phyloP scores from a whole-genome alignment of 2,888 invertebrate species.

The Lissocephala sabroskyi region DNA sequence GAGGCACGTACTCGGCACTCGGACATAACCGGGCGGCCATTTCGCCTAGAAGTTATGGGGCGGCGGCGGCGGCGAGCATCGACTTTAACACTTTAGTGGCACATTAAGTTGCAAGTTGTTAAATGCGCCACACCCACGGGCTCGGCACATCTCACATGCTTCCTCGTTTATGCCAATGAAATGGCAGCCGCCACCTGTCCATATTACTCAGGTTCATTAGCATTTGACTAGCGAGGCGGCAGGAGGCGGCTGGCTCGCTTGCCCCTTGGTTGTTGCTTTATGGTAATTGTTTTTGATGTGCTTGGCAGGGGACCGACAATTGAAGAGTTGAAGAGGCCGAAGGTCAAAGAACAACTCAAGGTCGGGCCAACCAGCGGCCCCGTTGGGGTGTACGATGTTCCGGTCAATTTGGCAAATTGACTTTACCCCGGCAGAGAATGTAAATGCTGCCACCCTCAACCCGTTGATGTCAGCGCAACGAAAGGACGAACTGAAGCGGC shows the following conservation, averaged over 20 bases:
- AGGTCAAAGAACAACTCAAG: no score
- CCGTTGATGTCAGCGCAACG: no score
- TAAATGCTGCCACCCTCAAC: no score
- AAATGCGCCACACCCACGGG: slow-evolving; percentile 31
- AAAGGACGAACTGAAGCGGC: not conserved
- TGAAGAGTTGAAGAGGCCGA: no score
- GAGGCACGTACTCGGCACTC: slow-evolving; percentile 48
- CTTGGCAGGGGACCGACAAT: no score
- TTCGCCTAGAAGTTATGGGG: slow-evolving; percentile 49
- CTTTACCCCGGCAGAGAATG: not conserved
- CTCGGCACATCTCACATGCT: no score
- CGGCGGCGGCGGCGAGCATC: slow-evolving; percentile 23
- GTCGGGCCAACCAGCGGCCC: no score
- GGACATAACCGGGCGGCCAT: slow-evolving; percentile 48
- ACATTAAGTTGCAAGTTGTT: slow-evolving; percentile 60
- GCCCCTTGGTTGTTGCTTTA: no score
- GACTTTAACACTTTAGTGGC: slow-evolving; percentile 61
- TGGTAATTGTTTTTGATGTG: no score
- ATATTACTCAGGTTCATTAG: slow-evolving; percentile 57
- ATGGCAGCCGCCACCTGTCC: not conserved
- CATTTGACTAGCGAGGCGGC: slow-evolving; percentile 27
- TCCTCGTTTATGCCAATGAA: no score
- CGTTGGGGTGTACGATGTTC: no score
- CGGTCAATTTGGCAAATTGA: slow-evolving; percentile 25
- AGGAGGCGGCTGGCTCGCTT: no score